Conservation (phyloP, 2,113 vertebrate genomes). For the Gymnobelideus leadbeateri region DNA sequence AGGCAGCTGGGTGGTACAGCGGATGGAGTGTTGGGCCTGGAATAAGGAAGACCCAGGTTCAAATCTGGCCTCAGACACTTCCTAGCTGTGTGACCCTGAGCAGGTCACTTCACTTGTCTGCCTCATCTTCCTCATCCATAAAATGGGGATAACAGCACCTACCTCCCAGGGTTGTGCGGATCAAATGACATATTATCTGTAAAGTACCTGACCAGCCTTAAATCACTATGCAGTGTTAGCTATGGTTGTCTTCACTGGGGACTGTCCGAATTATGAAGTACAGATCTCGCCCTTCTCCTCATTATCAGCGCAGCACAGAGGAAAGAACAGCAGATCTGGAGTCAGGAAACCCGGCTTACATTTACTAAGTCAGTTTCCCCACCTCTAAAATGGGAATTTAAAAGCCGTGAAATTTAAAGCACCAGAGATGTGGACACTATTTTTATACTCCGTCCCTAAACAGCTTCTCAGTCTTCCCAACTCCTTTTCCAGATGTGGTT, state of each 20-base stretch:
- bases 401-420: background rate
- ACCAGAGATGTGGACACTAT: background rate
- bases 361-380: background rate
- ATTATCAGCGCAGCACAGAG: background rate
- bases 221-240: background rate
- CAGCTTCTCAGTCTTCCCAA: background rate
- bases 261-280: background rate
- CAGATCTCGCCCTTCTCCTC: background rate
- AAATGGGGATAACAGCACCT: background rate
- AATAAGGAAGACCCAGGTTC: background rate
- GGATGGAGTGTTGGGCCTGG: background rate
- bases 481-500: background rate
- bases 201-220: background rate
- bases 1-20: background rate
- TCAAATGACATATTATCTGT: background rate
- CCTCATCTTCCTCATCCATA: background rate
- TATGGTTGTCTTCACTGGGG: background rate
- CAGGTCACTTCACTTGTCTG: background rate
- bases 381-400: background rate
- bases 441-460: background rate
- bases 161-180: background rate
- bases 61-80: background rate
- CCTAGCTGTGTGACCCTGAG: background rate
- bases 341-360: background rate
- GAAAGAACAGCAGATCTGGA: background rate